Percentiles rank a stretch among this genome's conserved stretches.
phyloP scores from a whole-genome alignment of 2,113 vertebrate genomes.

The Semicossyphus pulcher region DNA sequence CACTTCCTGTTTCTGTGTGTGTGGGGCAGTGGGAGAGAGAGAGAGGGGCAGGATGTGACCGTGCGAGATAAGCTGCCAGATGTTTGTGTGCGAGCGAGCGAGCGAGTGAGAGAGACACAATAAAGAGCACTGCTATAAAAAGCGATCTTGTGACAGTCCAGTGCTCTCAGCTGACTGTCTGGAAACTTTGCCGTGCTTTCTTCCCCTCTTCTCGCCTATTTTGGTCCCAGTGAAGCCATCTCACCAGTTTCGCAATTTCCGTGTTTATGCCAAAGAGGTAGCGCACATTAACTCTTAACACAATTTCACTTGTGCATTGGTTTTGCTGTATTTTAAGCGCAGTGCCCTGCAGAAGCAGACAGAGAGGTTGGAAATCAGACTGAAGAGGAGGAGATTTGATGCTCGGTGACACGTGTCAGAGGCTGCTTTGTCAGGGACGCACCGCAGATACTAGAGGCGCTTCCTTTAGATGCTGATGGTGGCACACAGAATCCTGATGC shows the following conservation, averaged over 20 bases:
- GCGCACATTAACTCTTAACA: slow-evolving; percentile 10
- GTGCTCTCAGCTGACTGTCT: slow-evolving; percentile 70
- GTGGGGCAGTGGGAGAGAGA: slow-evolving; percentile 13
- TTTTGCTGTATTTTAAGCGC: slow-evolving; percentile 14
- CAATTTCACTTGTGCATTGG: slow-evolving; percentile 7
- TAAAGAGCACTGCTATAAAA: slow-evolving; percentile 71
- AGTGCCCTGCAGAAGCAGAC: slow-evolving; percentile 3
- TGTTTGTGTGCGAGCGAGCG: slow-evolving; percentile 17
- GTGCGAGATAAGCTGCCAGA: slow-evolving; percentile 49
- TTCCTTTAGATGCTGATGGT: slow-evolving; percentile 30
- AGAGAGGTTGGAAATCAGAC: slow-evolving; percentile 24
- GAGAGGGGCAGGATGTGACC: slow-evolving; percentile 47
- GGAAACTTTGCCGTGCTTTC: slow-evolving; percentile 58
- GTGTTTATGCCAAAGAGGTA: neutral
- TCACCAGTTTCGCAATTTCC: slow-evolving; percentile 1
- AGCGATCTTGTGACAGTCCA: slow-evolving; percentile 73
- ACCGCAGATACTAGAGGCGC: slow-evolving; percentile 3
- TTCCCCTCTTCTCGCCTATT: slow-evolving; percentile 14
- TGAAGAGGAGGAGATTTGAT: slow-evolving; percentile 37
- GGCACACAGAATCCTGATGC: slow-evolving; percentile 31
- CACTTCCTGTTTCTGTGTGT: slow-evolving; percentile 63
- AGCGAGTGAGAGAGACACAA: slow-evolving; percentile 19
- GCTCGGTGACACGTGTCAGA: slow-evolving; percentile 42
- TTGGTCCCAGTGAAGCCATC: slow-evolving; percentile 26
- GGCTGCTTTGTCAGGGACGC: slow-evolving; percentile 35